Conservation (phyloP, 1,140 invertebrate species). For the Galleria mellonella region DNA sequence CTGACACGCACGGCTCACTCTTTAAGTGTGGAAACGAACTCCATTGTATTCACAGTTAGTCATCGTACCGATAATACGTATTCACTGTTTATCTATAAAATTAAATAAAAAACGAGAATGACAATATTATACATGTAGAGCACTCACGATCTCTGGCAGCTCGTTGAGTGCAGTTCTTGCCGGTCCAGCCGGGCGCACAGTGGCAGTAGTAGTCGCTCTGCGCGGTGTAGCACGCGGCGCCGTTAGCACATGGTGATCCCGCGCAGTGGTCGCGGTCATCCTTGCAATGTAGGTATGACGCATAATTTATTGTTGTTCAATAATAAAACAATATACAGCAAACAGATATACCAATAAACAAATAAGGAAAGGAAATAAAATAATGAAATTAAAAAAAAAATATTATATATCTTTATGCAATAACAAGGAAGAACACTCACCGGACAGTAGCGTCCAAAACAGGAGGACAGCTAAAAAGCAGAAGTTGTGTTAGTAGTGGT, state of each 20-base stretch:
- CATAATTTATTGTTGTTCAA: too few relatives aligned
- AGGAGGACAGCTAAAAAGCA: conserved; percentile 66
- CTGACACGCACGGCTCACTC: too few relatives aligned
- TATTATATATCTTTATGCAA: too few relatives aligned
- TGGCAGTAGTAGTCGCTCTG: conserved; percentile 92
- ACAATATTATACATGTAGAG: neutral
- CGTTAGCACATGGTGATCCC: conserved; percentile 87
- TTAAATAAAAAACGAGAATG: neutral
- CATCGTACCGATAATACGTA: too few relatives aligned
- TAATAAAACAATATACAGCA: too few relatives aligned
- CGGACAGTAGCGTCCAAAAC: conserved; percentile 56
- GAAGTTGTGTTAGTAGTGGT: conserved; percentile 44
- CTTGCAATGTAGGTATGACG: conserved; percentile 49
- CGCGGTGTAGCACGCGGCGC: conserved; percentile 87
- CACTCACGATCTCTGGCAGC: conserved; percentile 51
- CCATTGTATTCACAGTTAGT: too few relatives aligned
- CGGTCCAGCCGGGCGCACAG: conserved; percentile 89
- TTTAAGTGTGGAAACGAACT: too few relatives aligned
- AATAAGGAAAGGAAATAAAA: too few relatives aligned
- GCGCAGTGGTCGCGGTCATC: conserved; percentile 89
- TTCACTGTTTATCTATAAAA: too few relatives aligned
- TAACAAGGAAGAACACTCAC: conserved; percentile 30
- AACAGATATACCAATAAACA: too few relatives aligned
- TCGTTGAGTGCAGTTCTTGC: conserved; percentile 91
- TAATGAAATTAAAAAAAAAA: too few relatives aligned